Conservation (phyloP, 2,888 invertebrate genomes). For the Standfussiana lucernea region DNA sequence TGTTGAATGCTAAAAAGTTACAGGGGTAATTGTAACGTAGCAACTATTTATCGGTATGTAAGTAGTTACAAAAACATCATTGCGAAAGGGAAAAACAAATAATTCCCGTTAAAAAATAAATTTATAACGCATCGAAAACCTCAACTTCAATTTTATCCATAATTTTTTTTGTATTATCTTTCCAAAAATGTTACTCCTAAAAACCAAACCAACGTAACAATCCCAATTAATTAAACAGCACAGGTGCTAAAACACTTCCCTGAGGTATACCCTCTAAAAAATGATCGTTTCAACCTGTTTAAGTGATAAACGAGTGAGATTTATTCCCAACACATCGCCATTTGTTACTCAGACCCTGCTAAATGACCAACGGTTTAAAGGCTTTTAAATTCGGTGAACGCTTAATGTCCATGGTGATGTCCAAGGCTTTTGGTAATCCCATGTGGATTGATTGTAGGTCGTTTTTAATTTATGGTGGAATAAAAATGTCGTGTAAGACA, state of each 20-base stretch:
- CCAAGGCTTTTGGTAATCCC: slow-evolving; percentile 65
- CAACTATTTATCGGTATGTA: not conserved
- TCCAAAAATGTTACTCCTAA: not conserved
- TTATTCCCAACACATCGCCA: slow-evolving; percentile 81
- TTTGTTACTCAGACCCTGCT: slow-evolving; percentile 83
- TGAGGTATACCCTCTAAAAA: slow-evolving; percentile 73
- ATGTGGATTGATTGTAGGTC: not conserved
- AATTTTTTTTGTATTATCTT: not conserved
- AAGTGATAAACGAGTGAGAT: slow-evolving; percentile 86
- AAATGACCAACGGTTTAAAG: slow-evolving; percentile 78
- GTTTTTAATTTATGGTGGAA: not conserved
- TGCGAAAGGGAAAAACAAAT: not conserved
- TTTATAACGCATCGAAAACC: not conserved
- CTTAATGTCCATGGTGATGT: slow-evolving; percentile 73
- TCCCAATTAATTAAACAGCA: slow-evolving; percentile 43
- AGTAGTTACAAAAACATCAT: not conserved
- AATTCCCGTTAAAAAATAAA: not conserved
- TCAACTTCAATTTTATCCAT: not conserved
- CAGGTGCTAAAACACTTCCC: slow-evolving; percentile 76
- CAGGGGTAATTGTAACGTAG: too few relatives aligned
- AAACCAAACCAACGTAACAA: slow-evolving; percentile 8
- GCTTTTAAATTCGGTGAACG: slow-evolving; percentile 76
- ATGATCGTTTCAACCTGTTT: slow-evolving; percentile 73
- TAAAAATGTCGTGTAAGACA: not conserved
- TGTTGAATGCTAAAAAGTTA: too few relatives aligned